Evolutionary conservation across 1,140 invertebrate species (phyloP).

Genomic region (Aphidius gifuensis): DNA sequence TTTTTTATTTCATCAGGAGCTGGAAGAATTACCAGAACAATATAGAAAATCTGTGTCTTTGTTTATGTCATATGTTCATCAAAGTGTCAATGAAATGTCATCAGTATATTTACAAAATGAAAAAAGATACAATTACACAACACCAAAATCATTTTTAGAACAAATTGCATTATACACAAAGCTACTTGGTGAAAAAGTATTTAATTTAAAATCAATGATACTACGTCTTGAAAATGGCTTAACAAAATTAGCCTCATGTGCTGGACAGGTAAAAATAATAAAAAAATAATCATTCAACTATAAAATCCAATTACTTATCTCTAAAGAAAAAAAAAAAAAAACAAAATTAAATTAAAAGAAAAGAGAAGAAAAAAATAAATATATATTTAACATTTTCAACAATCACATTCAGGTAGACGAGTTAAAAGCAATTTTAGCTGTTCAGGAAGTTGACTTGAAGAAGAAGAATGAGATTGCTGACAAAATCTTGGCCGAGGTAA

Average conservation of each 20-base stretch:
- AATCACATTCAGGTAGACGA: constrained; percentile 59
- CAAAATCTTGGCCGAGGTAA: constrained; percentile 83
- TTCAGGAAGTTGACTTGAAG: constrained; percentile 83
- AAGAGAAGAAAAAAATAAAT: constrained; percentile 39
- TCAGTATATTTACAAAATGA: constrained; percentile 80
- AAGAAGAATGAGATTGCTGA: constrained; percentile 89
- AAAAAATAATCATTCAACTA: constrained; percentile 1
- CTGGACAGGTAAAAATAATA: constrained; percentile 65
- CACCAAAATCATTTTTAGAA: constrained; percentile 94
- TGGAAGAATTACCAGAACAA: constrained; percentile 39
- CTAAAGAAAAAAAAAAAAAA: constrained; percentile 24
- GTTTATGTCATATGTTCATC: constrained; percentile 91
- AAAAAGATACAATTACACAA: constrained; percentile 92
- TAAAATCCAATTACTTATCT: not conserved
- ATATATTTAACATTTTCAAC: constrained; percentile 18
- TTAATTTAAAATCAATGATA: constrained; percentile 77
- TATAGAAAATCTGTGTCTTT: constrained; percentile 61
- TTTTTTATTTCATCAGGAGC: constrained; percentile 29
- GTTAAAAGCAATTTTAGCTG: constrained; percentile 75
- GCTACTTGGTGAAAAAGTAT: constrained; percentile 73
- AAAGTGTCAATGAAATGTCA: constrained; percentile 84
- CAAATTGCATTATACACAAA: constrained; percentile 86
- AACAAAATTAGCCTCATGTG: constrained; percentile 78
- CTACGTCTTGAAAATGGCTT: constrained; percentile 81
- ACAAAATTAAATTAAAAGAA: constrained; percentile 46